Evolutionary conservation across 2,797 vertebrate genomes (phyloP).

Genomic region (Macropus fuliginosus): DNA sequence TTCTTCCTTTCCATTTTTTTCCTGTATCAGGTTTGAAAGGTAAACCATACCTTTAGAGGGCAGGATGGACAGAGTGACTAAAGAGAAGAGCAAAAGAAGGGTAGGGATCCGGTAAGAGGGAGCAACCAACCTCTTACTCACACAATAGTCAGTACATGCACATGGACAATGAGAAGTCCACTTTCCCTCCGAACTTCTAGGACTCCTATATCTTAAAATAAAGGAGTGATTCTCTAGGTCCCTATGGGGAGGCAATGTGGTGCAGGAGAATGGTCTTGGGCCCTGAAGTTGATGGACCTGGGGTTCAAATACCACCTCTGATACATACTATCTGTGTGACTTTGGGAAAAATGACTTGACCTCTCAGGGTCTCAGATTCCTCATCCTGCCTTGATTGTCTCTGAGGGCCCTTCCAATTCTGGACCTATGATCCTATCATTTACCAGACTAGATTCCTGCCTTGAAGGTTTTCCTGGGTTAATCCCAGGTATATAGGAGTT

Average conservation of each 20-base stretch:
- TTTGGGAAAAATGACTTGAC: neutral
- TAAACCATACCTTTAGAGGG: neutral
- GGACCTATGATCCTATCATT: neutral
- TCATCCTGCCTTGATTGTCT: neutral
- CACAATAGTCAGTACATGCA: neutral
- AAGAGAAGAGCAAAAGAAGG: neutral
- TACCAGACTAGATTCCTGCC: neutral
- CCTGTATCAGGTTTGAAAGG: neutral
- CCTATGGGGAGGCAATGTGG: neutral
- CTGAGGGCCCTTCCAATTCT: neutral
- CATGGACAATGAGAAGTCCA: neutral
- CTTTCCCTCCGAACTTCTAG: neutral
- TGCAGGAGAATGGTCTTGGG: neutral
- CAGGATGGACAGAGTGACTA: neutral
- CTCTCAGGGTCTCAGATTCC: neutral
- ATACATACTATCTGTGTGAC: neutral
- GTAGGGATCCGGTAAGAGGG: fast-evolving
- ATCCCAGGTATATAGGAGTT: neutral
- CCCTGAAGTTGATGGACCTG: neutral
- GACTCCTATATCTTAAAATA: neutral
- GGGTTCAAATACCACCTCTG: neutral
- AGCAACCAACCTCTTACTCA: neutral
- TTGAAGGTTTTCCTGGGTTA: neutral
- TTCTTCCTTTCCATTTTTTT: neutral
- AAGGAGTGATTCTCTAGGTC: neutral